These are phyloP conservation scores for Pteropus alecto DNA, from an alignment of 2,113 vertebrate genomes.

Conservation along the genomic window DNA sequence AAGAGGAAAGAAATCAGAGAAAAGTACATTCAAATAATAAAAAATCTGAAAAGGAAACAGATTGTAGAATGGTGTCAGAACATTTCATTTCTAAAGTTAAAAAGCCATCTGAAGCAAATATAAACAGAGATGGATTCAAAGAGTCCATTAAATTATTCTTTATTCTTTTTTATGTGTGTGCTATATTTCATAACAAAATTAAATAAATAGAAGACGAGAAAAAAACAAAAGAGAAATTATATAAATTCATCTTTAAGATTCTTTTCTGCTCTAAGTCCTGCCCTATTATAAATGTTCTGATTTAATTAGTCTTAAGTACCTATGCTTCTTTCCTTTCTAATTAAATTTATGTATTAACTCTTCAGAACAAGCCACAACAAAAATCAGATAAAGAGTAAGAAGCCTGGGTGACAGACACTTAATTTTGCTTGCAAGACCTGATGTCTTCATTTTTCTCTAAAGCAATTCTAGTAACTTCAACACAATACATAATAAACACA, in stretches of 20 bases:
- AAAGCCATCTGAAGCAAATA: constrained; percentile 25
- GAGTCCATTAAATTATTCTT: background rate
- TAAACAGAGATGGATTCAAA: background rate
- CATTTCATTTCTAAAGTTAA: constrained; percentile 18
- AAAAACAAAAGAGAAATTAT: background rate
- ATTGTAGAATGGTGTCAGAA: background rate
- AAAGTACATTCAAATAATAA: background rate
- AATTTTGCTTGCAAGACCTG: constrained; percentile 18
- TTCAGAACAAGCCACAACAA: constrained; percentile 60
- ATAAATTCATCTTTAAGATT: constrained; percentile 40
- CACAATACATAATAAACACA: constrained; percentile 9
- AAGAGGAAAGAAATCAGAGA: background rate
- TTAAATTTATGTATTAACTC: constrained; percentile 62
- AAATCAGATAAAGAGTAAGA: constrained; percentile 60
- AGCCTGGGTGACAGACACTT: background rate
- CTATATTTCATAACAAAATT: constrained; percentile 38
- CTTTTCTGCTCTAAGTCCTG: background rate
- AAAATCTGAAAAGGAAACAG: background rate
- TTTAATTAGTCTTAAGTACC: constrained; percentile 52
- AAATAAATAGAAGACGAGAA: background rate
- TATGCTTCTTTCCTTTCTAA: constrained; percentile 58
- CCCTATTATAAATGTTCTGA: constrained; percentile 35
- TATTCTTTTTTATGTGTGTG: background rate
- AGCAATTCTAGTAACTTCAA: constrained; percentile 10
- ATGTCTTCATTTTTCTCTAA: constrained; percentile 45